Evolutionary conservation across 1,140 invertebrate species (phyloP), one percentile per base, ranked within the genome.

Genomic region (Plectrocnemia conspersa): DNA sequence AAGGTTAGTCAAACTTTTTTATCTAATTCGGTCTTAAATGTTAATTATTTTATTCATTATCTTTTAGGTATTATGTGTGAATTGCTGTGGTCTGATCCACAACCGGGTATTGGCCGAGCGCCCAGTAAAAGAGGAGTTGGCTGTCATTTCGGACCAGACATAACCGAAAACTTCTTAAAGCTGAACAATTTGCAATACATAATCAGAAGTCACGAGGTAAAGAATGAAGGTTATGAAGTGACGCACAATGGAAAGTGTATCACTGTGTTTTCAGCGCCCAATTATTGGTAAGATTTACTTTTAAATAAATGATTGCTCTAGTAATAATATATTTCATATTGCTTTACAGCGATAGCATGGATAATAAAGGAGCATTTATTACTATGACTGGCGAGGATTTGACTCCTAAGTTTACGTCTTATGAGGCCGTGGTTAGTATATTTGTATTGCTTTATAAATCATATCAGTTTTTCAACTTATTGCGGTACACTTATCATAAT

Each of bases 141-240:
- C 16, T 88, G 95, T 63, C 96, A 99, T 73, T 99, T 99, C 77
- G 97, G 97, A 5, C 97, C 97, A 0, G 95, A 99, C 72, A 87
- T 99, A 1, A 99, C 97, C 0, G 75, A 86, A 56, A 78, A 79
- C 52, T 99, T 99, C 73, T 79, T 95, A 18, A 71, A 84, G 52
- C 67, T 77, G 10, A 98, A 98, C 73, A 84, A 86, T 19, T 77
- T 98, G 15, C 89, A 97, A 64, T 98, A 97, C 68, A 80, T 98
- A 54, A 88, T 98, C 45, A 79, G 97, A 58, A 97, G 93, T 73
- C 97, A 99, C 71, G 97, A 99, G 73, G 97, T 99, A 2, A 99
- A 99, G 76, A 86, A 89, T 64, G 85, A 92, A 35, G 97, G 97
- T 3, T 99, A 97, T 66, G 95, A 99, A 75, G 75, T 93, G 15